Conservation (phyloP, 2,888 invertebrate genomes). For the Vannuccia rotundouncinata region DNA sequence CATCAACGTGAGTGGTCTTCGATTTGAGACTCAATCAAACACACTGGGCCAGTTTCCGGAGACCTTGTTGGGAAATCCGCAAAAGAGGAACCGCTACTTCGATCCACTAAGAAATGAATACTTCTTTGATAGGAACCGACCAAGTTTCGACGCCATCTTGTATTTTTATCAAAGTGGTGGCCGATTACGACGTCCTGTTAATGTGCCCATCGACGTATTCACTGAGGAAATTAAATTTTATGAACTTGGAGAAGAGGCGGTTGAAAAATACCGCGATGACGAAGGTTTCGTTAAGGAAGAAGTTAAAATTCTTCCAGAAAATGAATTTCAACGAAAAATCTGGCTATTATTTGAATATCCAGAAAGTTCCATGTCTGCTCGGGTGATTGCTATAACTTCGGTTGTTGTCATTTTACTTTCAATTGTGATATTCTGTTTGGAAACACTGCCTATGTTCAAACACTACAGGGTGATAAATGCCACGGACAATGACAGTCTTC, state of each 20-base stretch:
- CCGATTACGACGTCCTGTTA: slow-evolving; percentile 88
- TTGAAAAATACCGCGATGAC: slow-evolving; percentile 66
- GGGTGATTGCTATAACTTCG: slow-evolving; percentile 96
- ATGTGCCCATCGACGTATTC: slow-evolving; percentile 93
- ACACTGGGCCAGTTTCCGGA: slow-evolving; percentile 98
- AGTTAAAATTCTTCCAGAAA: slow-evolving; percentile 91
- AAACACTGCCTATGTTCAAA: slow-evolving; percentile 97
- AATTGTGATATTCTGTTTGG: slow-evolving; percentile 98
- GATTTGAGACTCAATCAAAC: slow-evolving; percentile 94
- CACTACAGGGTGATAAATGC: slow-evolving; percentile 69
- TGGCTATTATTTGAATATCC: slow-evolving; percentile 99
- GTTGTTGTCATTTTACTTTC: slow-evolving; percentile 95
- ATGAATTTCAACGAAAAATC: slow-evolving; percentile 92
- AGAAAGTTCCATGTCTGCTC: slow-evolving; percentile 95
- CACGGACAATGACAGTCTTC: slow-evolving; percentile 25
- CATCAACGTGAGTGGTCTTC: slow-evolving; percentile 72
- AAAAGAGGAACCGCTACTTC: slow-evolving; percentile 81
- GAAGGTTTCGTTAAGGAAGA: slow-evolving; percentile 99
- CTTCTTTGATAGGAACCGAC: slow-evolving; percentile 98
- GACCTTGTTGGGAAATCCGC: slow-evolving; percentile 80
- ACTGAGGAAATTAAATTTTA: slow-evolving; percentile 99
- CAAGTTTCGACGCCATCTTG: slow-evolving; percentile 97
- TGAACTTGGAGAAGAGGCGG: slow-evolving; percentile 86
- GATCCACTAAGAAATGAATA: slow-evolving; percentile 96
- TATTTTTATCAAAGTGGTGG: slow-evolving; percentile 92